These are phyloP conservation scores for Cottus gobio DNA, from an alignment of 2,113 vertebrate genomes.

Conservation along the genomic window DNA sequence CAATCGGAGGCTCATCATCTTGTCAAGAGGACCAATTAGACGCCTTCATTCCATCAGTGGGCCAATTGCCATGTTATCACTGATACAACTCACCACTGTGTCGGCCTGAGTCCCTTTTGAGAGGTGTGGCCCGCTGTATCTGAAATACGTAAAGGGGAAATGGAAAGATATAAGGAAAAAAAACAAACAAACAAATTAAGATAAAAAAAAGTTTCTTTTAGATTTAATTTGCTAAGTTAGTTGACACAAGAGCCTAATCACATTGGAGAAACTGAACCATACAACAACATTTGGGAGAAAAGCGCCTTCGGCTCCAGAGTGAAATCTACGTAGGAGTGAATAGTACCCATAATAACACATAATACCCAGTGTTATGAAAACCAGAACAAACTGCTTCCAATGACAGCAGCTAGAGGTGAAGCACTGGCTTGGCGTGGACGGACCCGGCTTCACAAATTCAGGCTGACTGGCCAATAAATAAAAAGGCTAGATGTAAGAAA, in stretches of 20 bases:
- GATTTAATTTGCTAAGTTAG: too few relatives aligned
- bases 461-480: constrained; percentile 24
- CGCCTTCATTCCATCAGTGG: constrained; percentile 27
- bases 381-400: neutral
- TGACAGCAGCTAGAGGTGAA: neutral
- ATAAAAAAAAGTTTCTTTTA: too few relatives aligned
- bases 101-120: neutral
- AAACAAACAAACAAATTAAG: too few relatives aligned
- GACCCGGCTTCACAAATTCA: neutral
- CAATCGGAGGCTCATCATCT: constrained; percentile 43
- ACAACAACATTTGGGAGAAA: neutral
- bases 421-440: neutral
- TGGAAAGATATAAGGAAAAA: too few relatives aligned
- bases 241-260: neutral
- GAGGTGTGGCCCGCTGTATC: neutral
- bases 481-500: neutral
- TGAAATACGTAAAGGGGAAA: neutral
- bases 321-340: neutral
- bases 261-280: neutral
- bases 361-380: neutral
- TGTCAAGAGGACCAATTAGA: constrained; percentile 47
- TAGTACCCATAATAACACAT: too few relatives aligned
- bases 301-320: neutral
- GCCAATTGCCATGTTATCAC: constrained; percentile 3
- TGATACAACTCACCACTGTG: constrained; percentile 24